A percentile compares a stretch with the other conserved stretches of the same genome.
phyloP scores from a whole-genome alignment of 2,888 invertebrate species.

The Nephrotoma guestfalica region DNA sequence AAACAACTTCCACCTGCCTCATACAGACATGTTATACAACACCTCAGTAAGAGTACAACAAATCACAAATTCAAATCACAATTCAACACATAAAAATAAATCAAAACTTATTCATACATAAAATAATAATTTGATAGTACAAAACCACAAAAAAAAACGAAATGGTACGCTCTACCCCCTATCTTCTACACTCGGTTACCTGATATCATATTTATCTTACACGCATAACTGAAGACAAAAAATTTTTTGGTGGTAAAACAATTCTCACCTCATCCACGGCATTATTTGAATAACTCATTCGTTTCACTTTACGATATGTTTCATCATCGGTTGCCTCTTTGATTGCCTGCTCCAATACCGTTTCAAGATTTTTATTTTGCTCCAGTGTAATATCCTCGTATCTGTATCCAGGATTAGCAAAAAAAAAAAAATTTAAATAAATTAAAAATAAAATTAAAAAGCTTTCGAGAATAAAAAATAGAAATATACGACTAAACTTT shows the following conservation, averaged over 20 bases:
- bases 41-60: background rate
- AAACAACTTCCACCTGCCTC: background rate
- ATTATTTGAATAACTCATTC: slow-evolving; percentile 57
- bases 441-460: background rate
- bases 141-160: background rate
- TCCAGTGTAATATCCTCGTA: background rate
- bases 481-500: background rate
- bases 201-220: background rate
- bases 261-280: slow-evolving; percentile 46
- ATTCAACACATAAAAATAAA: background rate
- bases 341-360: slow-evolving; percentile 48
- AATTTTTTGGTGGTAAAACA: background rate
- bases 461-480: background rate
- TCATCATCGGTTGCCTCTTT: slow-evolving; percentile 51
- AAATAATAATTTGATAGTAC: background rate
- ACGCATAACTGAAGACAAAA: background rate
- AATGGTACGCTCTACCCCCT: background rate
- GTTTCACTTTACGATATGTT: slow-evolving; percentile 54
- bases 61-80: background rate
- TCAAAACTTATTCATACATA: background rate
- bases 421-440: background rate
- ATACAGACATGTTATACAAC: no score
- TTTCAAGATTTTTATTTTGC: slow-evolving; percentile 36
- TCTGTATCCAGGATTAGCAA: background rate
- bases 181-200: background rate